A percentile compares a stretch with the other conserved stretches of the same genome.
Conservation (phyloP, 2,888 invertebrate genomes). For the Pheosia gnoma region DNA sequence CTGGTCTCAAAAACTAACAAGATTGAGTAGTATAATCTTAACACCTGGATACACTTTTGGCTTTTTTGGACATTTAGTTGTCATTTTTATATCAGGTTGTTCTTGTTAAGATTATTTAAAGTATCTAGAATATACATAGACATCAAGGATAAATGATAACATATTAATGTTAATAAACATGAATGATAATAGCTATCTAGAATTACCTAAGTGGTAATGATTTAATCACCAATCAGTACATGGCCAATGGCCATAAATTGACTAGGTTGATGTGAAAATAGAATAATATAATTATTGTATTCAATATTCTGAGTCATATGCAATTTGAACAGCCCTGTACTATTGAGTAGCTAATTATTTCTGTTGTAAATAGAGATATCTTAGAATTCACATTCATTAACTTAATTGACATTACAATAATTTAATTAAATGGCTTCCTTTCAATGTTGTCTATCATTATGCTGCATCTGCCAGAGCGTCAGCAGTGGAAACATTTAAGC, state of each 20-base stretch:
- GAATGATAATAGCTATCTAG: slow-evolving; percentile 10
- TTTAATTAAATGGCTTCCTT: not conserved
- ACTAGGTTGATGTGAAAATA: not conserved
- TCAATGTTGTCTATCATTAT: too few relatives aligned
- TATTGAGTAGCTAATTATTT: not conserved
- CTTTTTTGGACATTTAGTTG: too few relatives aligned
- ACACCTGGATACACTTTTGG: too few relatives aligned
- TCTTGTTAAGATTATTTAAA: too few relatives aligned
- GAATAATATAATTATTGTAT: not conserved
- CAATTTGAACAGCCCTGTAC: not conserved
- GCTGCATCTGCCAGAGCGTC: too few relatives aligned
- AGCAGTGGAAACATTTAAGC: too few relatives aligned
- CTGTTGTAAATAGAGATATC: not conserved
- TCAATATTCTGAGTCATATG: not conserved
- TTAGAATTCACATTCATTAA: not conserved
- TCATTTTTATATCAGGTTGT: too few relatives aligned
- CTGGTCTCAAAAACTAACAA: too few relatives aligned
- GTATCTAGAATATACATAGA: too few relatives aligned
- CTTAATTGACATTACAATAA: not conserved
- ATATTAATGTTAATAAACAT: slow-evolving; percentile 6
- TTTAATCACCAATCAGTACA: slow-evolving; percentile 1
- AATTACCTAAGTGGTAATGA: slow-evolving; percentile 5
- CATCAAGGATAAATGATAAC: not conserved
- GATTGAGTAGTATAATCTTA: too few relatives aligned
- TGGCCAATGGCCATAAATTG: not conserved